Conservation (phyloP, 2,888 invertebrate genomes). For the Eledona agricola region DNA sequence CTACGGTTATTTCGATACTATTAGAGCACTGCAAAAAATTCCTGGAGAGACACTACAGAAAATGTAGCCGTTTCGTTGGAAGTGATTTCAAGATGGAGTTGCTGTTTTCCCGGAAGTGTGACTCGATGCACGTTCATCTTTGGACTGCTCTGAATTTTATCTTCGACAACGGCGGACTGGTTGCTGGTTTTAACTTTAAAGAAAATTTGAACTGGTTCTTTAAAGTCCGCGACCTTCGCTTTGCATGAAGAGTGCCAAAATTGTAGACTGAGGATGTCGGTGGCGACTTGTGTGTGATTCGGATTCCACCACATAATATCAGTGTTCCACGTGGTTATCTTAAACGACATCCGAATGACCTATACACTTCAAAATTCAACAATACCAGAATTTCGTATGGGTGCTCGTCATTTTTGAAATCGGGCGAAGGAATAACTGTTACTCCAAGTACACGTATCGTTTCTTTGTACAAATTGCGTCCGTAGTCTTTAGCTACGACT, state of each 20-base stretch:
- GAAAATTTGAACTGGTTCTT: neutral
- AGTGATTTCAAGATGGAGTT: too few species aligned
- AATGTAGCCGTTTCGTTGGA: neutral
- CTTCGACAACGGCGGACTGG: too few species aligned
- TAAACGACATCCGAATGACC: neutral
- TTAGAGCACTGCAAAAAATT: conserved; percentile 3
- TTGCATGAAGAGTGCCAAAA: conserved; percentile 1
- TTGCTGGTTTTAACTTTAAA: neutral
- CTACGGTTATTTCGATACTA: neutral
- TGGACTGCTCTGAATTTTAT: too few species aligned
- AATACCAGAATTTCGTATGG: conserved; percentile 1
- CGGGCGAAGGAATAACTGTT: neutral
- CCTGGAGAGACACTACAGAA: neutral
- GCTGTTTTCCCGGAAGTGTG: neutral
- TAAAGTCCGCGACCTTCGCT: neutral
- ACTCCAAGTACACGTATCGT: conserved; percentile 1
- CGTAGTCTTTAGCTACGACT: too few species aligned
- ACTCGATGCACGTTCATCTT: neutral
- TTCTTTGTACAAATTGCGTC: too few species aligned
- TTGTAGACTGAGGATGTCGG: neutral
- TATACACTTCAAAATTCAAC: neutral
- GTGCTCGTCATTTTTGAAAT: neutral
- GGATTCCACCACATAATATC: conserved; percentile 8
- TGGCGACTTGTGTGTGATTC: neutral
- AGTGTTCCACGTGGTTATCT: neutral